phyloP scores from a whole-genome alignment of 2,113 vertebrate species.

The Mustela lutreola region DNA sequence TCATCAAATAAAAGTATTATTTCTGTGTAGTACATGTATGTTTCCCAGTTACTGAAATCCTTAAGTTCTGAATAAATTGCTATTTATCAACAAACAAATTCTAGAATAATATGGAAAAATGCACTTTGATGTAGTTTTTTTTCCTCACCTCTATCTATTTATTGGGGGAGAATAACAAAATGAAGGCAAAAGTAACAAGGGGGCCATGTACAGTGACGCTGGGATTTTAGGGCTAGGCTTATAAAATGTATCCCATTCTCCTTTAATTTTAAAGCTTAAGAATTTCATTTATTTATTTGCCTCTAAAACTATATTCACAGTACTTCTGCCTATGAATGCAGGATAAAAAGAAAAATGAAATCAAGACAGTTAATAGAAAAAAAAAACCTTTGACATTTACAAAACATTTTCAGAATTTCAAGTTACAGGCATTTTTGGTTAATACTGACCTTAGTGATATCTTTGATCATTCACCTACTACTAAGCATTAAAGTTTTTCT shows the following conservation, averaged over 20 bases:
- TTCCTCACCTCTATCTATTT: neutral
- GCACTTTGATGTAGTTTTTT: neutral
- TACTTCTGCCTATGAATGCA: neutral
- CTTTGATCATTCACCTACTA: constrained; percentile 20
- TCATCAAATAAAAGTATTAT: neutral
- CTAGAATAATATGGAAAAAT: neutral
- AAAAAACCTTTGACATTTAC: constrained; percentile 5
- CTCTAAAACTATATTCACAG: neutral
- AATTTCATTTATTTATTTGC: neutral
- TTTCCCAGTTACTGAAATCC: neutral
- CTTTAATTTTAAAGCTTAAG: constrained; percentile 29
- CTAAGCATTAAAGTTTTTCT: constrained; percentile 32
- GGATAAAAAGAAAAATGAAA: constrained; percentile 41
- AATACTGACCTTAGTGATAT: constrained; percentile 11
- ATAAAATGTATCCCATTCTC: neutral
- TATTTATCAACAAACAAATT: neutral
- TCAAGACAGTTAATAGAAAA: neutral
- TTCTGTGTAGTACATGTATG: neutral
- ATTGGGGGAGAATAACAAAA: constrained; percentile 13
- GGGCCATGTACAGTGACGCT: neutral
- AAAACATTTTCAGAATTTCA: constrained; percentile 50
- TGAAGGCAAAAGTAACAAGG: neutral
- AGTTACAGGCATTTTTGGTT: constrained; percentile 28
- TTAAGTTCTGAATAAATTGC: neutral
- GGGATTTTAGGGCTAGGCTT: neutral